Evolutionary conservation across 2,888 invertebrate species (phyloP), one percentile per base, ranked within the genome.

Genomic region (Leistus spinibarbis): DNA sequence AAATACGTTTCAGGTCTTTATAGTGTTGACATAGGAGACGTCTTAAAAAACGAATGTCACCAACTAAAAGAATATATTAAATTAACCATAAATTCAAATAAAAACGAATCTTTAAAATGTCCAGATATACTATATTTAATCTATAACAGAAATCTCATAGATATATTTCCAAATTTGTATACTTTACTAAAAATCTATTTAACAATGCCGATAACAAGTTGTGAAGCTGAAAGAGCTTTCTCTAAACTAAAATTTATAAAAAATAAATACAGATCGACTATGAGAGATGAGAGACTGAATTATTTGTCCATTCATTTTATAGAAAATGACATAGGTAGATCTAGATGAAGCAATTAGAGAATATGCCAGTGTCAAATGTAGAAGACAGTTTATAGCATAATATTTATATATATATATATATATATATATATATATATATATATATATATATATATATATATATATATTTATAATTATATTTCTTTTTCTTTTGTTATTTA

Each of bases 141-240:
- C 69, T 70, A 70, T 70, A 68, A 70, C 67, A 69, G 69, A 13
- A 70, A 70, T 19, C 23, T 70, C 4, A 17, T 69, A 20, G 64
- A 70, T 66, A 24, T 67, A 24, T 70, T 68, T 64, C 71, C 71
- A 22, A 70, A 70, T 66, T 72, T 27, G 54, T 72, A 71, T 70
- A 72, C 68, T 53, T 7, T 72, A 24, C 70, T 72, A 73, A 62
- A 62, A 20, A 62, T 62, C 2, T 62, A 54, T 69, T 56, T 69
- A 22, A 69, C 13, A n/a, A 56, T 70, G 19, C 64, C 70, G 9
- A 63, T 70, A 16, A 70, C 63, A 27, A 70, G 62, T 53, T 70
- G 70, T 27, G 64, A 70, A 63, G 62, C 64, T 19, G 40, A 70
- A 53, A 24, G 70, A 7, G 10, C 62, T 63, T 63, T 70, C 40